These are phyloP conservation scores for Stichodactyla helianthus DNA, from an alignment of 64 coral and sea anemone species.

Conservation along the genomic window DNA sequence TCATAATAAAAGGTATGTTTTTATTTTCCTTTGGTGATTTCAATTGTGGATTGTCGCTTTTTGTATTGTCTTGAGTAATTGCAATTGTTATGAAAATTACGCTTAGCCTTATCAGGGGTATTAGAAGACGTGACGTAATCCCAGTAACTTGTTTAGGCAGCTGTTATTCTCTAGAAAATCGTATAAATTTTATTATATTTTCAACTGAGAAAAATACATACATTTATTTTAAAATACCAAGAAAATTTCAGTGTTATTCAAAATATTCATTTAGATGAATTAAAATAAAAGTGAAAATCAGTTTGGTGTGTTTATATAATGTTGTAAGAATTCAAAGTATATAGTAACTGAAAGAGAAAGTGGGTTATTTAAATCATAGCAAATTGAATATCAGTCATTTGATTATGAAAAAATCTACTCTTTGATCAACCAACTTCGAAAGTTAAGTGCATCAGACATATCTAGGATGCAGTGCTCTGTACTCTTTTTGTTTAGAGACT, in stretches of 20 bases:
- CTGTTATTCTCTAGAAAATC: neutral
- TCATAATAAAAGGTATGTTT: neutral
- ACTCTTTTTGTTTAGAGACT: too few relatives aligned
- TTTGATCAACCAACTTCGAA: neutral
- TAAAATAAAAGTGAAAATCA: neutral
- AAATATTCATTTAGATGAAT: neutral
- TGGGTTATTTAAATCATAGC: neutral
- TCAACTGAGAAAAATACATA: neutral
- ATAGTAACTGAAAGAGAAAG: neutral
- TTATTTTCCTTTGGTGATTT: neutral
- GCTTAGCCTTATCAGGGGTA: neutral
- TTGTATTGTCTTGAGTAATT: neutral
- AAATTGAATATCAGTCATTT: constrained; percentile 9
- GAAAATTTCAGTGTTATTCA: too few relatives aligned
- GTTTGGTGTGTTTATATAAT: neutral
- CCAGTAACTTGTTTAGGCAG: neutral
- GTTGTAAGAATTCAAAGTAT: neutral
- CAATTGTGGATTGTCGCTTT: neutral
- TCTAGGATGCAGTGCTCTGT: too few relatives aligned
- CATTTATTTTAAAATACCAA: neutral
- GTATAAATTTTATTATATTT: neutral
- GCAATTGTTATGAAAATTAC: neutral
- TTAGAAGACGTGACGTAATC: neutral
- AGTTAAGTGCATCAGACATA: too few relatives aligned
- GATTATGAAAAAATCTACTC: neutral